These are phyloP conservation scores for Ornithoptera priamus DNA, from an alignment of 2,888 invertebrate genomes.

Conservation along the genomic window DNA sequence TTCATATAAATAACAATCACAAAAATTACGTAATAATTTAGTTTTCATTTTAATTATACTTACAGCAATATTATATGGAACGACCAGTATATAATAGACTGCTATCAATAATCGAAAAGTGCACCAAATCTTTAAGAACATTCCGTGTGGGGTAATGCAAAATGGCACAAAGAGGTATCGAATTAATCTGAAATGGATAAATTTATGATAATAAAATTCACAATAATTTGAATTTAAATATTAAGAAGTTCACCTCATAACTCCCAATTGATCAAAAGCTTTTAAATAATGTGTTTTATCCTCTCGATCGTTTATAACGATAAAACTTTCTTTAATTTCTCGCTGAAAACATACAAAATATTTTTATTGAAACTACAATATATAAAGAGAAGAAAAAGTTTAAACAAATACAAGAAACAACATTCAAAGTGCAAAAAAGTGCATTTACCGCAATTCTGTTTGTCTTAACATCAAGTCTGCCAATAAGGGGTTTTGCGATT, in stretches of 20 bases:
- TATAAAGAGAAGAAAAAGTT: background rate
- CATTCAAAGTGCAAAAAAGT: background rate
- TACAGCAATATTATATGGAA: slow-evolving; percentile 70
- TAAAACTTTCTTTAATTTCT: slow-evolving; percentile 75
- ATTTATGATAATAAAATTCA: background rate
- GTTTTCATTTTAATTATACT: slow-evolving; percentile 40
- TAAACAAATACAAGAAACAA: background rate
- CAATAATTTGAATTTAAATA: background rate
- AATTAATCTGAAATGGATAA: slow-evolving; percentile 48
- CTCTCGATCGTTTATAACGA: slow-evolving; percentile 48
- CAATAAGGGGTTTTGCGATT: slow-evolving; percentile 60
- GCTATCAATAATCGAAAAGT: slow-evolving; percentile 55
- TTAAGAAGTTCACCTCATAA: slow-evolving; percentile 53
- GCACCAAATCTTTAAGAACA: slow-evolving; percentile 72
- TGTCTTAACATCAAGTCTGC: slow-evolving; percentile 58
- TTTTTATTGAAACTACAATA: background rate
- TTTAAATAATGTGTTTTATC: slow-evolving; percentile 48
- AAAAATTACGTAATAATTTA: too few relatives aligned
- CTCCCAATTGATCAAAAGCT: slow-evolving; percentile 59
- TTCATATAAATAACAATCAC: too few relatives aligned
- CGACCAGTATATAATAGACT: slow-evolving; percentile 54
- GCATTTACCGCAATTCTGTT: slow-evolving; percentile 64
- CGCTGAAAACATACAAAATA: slow-evolving; percentile 50
- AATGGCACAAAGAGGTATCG: slow-evolving; percentile 65
- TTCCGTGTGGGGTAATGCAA: slow-evolving; percentile 69